Percentiles rank a stretch among this genome's conserved stretches.
phyloP scores from a whole-genome alignment of 2,797 vertebrate species.

The Meriones psammophilus region DNA sequence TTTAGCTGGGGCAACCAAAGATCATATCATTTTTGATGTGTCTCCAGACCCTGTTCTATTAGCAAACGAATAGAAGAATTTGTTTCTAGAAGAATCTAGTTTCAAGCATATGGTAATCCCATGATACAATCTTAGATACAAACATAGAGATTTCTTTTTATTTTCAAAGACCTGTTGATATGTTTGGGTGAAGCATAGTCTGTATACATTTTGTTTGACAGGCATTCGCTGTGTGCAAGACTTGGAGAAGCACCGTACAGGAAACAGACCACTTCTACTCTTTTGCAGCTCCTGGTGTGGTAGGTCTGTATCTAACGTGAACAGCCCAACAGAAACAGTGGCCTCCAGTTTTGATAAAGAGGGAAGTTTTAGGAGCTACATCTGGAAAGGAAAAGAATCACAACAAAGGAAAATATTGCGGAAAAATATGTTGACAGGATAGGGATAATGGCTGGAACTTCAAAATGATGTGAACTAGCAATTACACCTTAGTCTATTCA shows the following conservation, averaged over 20 bases:
- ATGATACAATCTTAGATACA: neutral
- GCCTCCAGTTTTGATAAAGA: neutral
- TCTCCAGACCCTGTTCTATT: neutral
- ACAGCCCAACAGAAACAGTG: neutral
- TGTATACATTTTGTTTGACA: neutral
- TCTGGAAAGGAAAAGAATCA: neutral
- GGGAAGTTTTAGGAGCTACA: neutral
- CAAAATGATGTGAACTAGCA: neutral
- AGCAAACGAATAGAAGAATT: neutral
- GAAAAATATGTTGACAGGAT: neutral
- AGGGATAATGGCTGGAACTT: neutral
- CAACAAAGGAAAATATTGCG: neutral
- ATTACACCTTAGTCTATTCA: neutral
- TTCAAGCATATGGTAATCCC: neutral
- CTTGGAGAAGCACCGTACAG: neutral
- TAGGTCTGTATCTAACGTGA: neutral
- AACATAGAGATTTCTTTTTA: neutral
- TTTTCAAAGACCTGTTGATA: neutral
- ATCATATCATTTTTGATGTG: neutral
- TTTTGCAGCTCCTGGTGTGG: neutral
- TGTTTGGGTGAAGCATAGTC: neutral
- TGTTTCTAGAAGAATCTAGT: neutral
- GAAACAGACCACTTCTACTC: neutral
- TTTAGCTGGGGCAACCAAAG: neutral
- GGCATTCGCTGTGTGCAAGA: neutral